A percentile compares a stretch with the other conserved stretches of the same genome.
Evolutionary conservation across 2,888 invertebrate species (phyloP).

Genomic region (Bibio marci): DNA sequence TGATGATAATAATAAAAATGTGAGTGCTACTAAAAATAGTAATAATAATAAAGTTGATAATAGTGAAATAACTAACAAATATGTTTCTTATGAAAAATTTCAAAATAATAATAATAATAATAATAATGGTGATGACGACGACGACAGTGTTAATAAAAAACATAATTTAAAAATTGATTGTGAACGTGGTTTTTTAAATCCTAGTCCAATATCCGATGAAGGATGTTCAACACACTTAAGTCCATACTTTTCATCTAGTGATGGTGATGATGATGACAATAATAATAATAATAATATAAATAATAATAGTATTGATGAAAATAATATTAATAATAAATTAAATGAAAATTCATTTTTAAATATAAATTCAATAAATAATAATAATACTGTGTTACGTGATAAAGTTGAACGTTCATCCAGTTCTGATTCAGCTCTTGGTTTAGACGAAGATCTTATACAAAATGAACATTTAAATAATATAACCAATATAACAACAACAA

Average conservation of each 20-base stretch:
- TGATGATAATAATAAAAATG: background rate
- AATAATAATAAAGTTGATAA: background rate
- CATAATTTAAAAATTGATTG: background rate
- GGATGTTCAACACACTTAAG: conserved; percentile 23
- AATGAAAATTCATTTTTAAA: background rate
- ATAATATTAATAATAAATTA: background rate
- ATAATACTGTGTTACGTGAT: conserved; percentile 7
- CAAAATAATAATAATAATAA: too few relatives aligned
- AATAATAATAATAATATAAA: background rate
- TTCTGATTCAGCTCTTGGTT: conserved; percentile 26
- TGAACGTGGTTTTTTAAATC: conserved; percentile 11
- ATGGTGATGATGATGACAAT: conserved; percentile 14
- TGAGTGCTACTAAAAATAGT: background rate
- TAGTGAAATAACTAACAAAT: background rate
- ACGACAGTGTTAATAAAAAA: background rate
- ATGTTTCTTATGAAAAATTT: background rate
- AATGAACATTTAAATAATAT: background rate
- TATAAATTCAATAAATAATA: too few relatives aligned
- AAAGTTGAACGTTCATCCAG: conserved; percentile 26
- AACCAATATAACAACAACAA: conserved; percentile 3
- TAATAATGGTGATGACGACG: too few relatives aligned
- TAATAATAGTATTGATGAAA: background rate
- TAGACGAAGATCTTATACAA: conserved; percentile 19
- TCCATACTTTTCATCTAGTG: conserved; percentile 21
- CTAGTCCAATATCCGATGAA: conserved; percentile 23